phyloP scores from a whole-genome alignment of 2,113 vertebrate species.

The Oreotrochilus melanogaster region DNA sequence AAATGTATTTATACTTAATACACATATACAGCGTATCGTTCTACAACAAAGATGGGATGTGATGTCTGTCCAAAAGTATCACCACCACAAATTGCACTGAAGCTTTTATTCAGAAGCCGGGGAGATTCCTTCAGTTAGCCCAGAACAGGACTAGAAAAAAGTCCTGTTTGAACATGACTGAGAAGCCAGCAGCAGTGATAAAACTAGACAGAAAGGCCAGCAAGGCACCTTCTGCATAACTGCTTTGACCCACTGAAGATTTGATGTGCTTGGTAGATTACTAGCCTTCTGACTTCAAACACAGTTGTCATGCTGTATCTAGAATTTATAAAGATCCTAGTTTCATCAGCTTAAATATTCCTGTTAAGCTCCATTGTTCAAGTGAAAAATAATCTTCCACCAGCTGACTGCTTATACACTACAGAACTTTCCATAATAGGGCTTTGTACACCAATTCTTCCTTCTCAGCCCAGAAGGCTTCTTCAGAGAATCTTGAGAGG shows the following conservation, averaged over 20 bases:
- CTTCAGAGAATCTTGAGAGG: neutral
- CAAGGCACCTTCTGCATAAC: neutral
- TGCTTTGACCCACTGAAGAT: neutral
- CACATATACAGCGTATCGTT: neutral
- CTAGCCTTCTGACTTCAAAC: rapidly evolving
- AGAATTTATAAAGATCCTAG: neutral
- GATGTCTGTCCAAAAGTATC: neutral
- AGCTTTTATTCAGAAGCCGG: neutral
- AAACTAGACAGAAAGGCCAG: neutral
- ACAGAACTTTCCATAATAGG: neutral
- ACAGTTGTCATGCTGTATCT: rapidly evolving
- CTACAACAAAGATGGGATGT: neutral
- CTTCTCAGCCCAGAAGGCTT: neutral
- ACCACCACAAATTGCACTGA: neutral
- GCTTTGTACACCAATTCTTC: neutral
- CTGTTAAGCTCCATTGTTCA: neutral
- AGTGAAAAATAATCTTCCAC: neutral
- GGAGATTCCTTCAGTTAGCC: neutral
- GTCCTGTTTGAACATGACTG: neutral
- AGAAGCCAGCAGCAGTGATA: neutral
- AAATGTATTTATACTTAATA: neutral
- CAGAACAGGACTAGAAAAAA: neutral
- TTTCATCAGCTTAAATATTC: neutral
- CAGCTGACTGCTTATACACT: neutral
- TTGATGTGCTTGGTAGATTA: neutral